Evolutionary conservation across 2,113 vertebrate genomes (phyloP), one percentile per base, ranked within the genome.

Genomic region (Pleuronectes platessa): DNA sequence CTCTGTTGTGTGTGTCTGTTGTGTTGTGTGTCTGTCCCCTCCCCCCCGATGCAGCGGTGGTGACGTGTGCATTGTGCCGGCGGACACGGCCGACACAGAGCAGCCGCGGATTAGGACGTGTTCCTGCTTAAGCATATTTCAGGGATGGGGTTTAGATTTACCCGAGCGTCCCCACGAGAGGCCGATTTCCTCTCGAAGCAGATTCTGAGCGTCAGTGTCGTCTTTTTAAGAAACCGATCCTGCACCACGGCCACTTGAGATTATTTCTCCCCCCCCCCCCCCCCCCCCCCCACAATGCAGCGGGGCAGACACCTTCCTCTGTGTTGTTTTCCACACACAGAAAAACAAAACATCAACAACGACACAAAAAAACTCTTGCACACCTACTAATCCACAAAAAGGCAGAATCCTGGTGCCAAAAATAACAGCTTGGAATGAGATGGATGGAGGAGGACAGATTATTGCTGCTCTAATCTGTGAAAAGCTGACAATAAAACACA

Each of bases 401-500:
- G 75, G 78, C 86, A 89, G 86, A 77, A 78, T 87, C 89, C 83
- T 27, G 61, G 60, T 79, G 92, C 92, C 93, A 94, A 93, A 94
- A 93, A 93, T 94, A 94, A 92, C 91, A 85, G 78, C 90, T 90
- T 84, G 88, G 83, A 85, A 94, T 91, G 92, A 92, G 92, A 93
- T 94, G 91, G 92, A 89, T 42, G 84, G 88, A 93, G 87, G 72
- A 89, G 89, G 90, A 88, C 84, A 94, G 94, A 94, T 94, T 94
- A 94, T 82, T 81, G 90, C 40, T 72, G 77, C 79, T 90, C 84
- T 94, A 93, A 94, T 95, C 93, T 92, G 84, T 83, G 86, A 90
- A 92, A 93, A 93, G 88, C 88, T 89, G 90, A 92, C 91, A 93
- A 92, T 93, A 87, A 91, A 94, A 92, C 86, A 92, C 92, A 90